Evolutionary conservation across 2,113 vertebrate species (phyloP), one percentile per base, ranked within the genome.

Genomic region (Casuarius casuarius): DNA sequence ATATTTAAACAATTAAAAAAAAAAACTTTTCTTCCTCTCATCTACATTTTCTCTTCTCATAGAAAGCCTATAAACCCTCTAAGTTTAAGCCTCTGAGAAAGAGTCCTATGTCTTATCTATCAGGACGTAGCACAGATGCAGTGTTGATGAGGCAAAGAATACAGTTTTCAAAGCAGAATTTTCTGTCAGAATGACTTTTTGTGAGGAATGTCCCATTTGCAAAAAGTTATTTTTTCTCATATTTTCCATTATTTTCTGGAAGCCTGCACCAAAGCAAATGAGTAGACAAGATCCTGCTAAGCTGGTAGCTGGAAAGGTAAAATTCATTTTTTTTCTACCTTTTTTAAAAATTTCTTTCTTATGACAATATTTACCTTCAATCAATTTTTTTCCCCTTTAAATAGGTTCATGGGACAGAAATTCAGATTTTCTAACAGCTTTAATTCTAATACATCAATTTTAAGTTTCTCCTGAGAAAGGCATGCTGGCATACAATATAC

Each of bases 371-470:
- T 2, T 15, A 21, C 38, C 19, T 62, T 42, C 25, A 70, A 81
- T 44, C 0, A 1, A 1, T 22, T 26, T 52, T 52, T 35, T 44
- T 35, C 29, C 1, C 0, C 35, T 19, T 54, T 49, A 54, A 51
- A 40, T 51, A 42, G 78, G 77, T 56, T 44, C 1, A 75, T 5
- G 3, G 28, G 3, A 67, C 4, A 46, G 46, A 81, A 78, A 74
- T 74, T 77, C 49, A 52, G 5, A 3, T 52, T 16, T 52, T 70
- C 31, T 42, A 71, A 63, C 4, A 59, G 3, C 8, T 81, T 80
- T 51, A 74, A 5, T 10, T 73, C 22, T 52, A 86, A 66, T 7
- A 35, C 0, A 4, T 5, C 9, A 13, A 3, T 29, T 20, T 51
- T 63, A 17, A 74, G 6, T 2, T n/a, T 8, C 35, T 88, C 62